phyloP scores from a whole-genome alignment of 64 coral and sea anemone species.

The Porites australiensis region DNA sequence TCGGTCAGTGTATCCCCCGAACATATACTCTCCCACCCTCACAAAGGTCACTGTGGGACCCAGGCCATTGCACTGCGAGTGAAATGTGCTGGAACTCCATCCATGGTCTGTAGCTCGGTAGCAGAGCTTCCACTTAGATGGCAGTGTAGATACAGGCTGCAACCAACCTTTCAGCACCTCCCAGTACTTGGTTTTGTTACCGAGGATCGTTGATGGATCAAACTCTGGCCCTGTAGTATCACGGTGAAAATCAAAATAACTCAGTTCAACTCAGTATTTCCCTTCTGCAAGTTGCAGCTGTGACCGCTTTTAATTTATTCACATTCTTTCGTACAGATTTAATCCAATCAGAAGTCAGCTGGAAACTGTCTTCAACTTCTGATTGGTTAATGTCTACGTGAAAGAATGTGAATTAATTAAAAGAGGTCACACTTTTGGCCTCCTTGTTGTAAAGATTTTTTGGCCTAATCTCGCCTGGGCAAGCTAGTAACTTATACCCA shows the following conservation, averaged over 20 bases:
- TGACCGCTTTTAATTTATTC: too few species aligned
- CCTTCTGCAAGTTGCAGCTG: too few species aligned
- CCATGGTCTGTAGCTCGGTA: constrained; percentile 69
- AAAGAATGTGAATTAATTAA: too few species aligned
- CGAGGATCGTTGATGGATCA: constrained; percentile 66
- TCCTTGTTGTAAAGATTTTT: too few species aligned
- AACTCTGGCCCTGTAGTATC: constrained; percentile 11
- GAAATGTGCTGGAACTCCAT: constrained; percentile 81
- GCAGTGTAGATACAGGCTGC: constrained; percentile 52
- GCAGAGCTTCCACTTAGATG: constrained; percentile 79
- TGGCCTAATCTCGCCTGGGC: too few species aligned
- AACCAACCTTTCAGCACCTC: constrained; percentile 77
- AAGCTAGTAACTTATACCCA: too few species aligned
- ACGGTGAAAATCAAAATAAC: not conserved
- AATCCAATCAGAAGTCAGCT: too few species aligned
- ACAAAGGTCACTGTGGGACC: constrained; percentile 75
- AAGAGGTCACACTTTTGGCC: too few species aligned
- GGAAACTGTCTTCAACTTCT: too few species aligned
- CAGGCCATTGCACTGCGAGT: constrained; percentile 61
- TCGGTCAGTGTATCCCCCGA: constrained; percentile 82
- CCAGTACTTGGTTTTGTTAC: constrained; percentile 77
- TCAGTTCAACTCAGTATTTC: not conserved
- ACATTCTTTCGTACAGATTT: too few species aligned
- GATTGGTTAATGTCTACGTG: too few species aligned
- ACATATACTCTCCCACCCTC: constrained; percentile 75